Evolutionary conservation across 2,797 vertebrate species (phyloP), one percentile per base, ranked within the genome.

Genomic region (Smutsia gigantea): DNA sequence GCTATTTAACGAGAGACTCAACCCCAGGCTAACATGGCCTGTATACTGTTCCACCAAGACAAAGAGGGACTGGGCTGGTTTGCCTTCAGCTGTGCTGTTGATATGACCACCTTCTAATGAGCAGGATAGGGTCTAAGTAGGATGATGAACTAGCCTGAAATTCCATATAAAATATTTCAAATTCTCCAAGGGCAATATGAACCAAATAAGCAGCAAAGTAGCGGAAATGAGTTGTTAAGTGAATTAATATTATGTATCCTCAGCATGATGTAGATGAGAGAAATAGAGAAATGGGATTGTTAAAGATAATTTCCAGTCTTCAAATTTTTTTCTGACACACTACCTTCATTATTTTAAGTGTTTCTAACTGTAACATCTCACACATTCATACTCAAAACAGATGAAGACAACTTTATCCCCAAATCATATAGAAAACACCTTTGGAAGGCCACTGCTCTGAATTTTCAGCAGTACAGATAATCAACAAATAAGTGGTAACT

Each of bases 261-360:
- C 39, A 49, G n/a, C 37, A 42, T 57, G 66, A 92, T 63, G 29
- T 18, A 42, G 39, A n/a, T 59, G 63, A 49, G 55, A 77, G 34
- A 88, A 78, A 68, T 0, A 55, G 42, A 92, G 37, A 92, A 55
- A 82, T 17, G 18, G 4, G 11, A 61, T 57, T 82, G 46, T 81
- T 71, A 89, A 88, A 84, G 84, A 87, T 66, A 63, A 87, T 4
- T n/a, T 68, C 66, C 39, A 51, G 78, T 71, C 87, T 83, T 92
- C 21, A 42, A 57, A 3, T 1, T 3, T 55, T 92, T 59, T 68
- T 61, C 61, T 82, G 61, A 77, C 51, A 69, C 3, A 55, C 23
- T 27, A 57, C 53, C 5, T 66, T 79, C 13, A 57, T 68, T 84
- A 87, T 46, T 78, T 84, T 57, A 95, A 83, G n/a, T n/a, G n/a